Base-by-base conservation (phyloP, 1,140 invertebrate genomes). In the Ceratitis capitata region DNA sequence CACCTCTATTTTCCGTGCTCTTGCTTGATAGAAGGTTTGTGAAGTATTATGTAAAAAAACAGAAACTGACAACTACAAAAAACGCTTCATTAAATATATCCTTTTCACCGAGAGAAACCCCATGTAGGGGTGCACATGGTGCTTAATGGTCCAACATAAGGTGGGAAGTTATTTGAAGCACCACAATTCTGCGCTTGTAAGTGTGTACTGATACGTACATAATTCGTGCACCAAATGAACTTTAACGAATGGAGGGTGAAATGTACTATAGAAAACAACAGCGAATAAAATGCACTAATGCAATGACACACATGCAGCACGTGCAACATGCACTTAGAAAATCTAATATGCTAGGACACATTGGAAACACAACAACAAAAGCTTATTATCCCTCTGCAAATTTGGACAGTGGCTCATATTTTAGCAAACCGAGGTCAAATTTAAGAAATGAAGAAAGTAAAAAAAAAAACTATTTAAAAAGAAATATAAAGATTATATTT, bases 321-420 rank as follows among this genome's bases (percentile, higher is more conserved):
- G 69, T 78, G 69, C 69, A 78, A 45, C 39, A 45, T 78, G 69
- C 69, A 78, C 69, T 78, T 78, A 78, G 39, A 45, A 61, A 45
- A 45, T 78, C 35, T 78, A 78, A 78, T 78, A 39, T 39, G 39
- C 39, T 10, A 78, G 0, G 35, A 19, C 5, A 78, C 16, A n/a
- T n/a, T n/a, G n/a, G 4, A 19, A 45, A 23, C 32, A 78, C 42
- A 45, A 42, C 35, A 78, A 78, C 39, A 78, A 42, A 53, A 78
- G 39, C 35, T 23, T 78, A 32, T 78, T 78, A 78, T 45, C 39
- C 35, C 29, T 10, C n/a, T 6, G n/a, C 10, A 19, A n/a, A 45
- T n/a, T 9, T n/a, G 39, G 9, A 78, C 69, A 78, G 39, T 78
- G 69, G 35, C 2, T 1, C 19, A 3, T 9, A 9, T n/a, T 6